Base-by-base conservation (phyloP, 2,113 vertebrate species). In the Tor tambroides region DNA sequence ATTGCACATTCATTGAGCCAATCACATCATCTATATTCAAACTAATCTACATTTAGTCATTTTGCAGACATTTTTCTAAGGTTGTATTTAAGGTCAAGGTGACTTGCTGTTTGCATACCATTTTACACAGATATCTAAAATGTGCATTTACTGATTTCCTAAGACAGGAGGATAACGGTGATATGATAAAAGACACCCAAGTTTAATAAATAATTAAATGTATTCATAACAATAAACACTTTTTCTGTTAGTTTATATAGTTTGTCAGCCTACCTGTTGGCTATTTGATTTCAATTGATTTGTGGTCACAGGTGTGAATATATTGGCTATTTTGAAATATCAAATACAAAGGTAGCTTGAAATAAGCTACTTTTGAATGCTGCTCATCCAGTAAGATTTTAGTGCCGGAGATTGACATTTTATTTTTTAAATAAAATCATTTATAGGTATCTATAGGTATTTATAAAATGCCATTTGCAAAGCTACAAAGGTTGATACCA, bases 381-480 rank as follows among this genome's bases (percentile, higher is more conserved):
- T 1, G 14, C 14, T 49, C 43, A n/a, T 49, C n/a, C 23, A 54
- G 15, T 78, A 2, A 21, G 9, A 10, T 54, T 78, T 79, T 6
- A 4, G 38, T 32, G 17, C 9, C 8, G 6, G 11, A 28, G 5
- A 14, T 30, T 30, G 1, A 30, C 26, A 3, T 78, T 32, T 26
- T 12, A 12, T 12, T 46, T 46, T 43, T 46, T 46, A 12, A 78
- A 49, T 46, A 12, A 78, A 49, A 78, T 54, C 0, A 30, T 78
- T 78, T 49, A 56, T 28, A 56, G 2, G 2, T 6, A 30, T 30
- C 21, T 21, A 32, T n/a, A n/a, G n/a, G n/a, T n/a, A n/a, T 79
- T 56, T n/a, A 54, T 32, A 14, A 30, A 79, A 56, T 35, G 76
- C 4, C 14, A 82, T 82, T 80, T 41, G 21, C 80, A 82, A 61